Conservation (phyloP, 2,113 vertebrate species). For the Tachuris rubrigastra region DNA sequence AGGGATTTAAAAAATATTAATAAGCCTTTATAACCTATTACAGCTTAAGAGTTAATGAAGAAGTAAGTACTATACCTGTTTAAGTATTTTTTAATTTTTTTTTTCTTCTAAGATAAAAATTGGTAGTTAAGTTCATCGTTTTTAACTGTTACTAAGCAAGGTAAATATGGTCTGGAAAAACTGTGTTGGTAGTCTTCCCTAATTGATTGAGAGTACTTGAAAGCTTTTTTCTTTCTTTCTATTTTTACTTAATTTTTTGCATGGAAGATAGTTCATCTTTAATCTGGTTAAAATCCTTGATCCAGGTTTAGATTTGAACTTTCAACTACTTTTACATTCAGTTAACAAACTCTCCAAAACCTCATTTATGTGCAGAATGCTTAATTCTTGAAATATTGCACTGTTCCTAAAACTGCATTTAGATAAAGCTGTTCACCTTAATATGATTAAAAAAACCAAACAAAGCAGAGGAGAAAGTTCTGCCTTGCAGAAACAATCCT, state of each 20-base stretch:
- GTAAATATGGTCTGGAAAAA: background rate
- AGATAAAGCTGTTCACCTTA: background rate
- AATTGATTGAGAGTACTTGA: background rate
- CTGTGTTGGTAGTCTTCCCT: background rate
- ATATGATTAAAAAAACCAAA: background rate
- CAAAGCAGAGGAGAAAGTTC: background rate
- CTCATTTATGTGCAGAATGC: background rate
- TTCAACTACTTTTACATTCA: background rate
- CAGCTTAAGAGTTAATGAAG: background rate
- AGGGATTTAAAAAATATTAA: background rate
- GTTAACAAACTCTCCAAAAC: background rate
- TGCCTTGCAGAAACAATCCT: background rate
- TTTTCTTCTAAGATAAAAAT: background rate
- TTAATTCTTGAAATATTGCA: background rate
- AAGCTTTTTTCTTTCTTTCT: background rate
- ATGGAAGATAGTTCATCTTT: background rate
- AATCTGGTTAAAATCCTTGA: background rate
- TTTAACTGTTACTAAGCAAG: background rate
- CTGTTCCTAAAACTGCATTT: background rate
- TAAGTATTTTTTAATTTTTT: background rate
- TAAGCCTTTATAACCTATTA: background rate
- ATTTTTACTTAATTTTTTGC: background rate
- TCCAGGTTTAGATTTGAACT: background rate
- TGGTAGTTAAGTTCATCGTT: background rate
- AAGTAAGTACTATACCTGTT: background rate